Percentiles rank a stretch among this genome's conserved stretches.
These are phyloP conservation scores for Drosophila cracens DNA, from an alignment of 2,888 invertebrate species.

Conservation along the genomic window DNA sequence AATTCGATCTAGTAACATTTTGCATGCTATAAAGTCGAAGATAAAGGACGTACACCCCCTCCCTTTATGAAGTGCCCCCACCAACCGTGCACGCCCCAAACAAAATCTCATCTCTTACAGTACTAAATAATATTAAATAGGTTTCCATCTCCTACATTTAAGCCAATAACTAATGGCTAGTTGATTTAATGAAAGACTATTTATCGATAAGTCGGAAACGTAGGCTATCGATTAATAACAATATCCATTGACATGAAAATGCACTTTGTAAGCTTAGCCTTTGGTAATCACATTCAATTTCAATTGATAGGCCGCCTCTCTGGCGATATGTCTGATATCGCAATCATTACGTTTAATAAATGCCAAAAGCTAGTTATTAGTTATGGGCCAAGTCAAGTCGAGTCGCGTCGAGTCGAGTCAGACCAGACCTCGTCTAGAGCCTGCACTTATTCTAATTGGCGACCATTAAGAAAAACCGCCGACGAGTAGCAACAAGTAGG, in stretches of 20 bases:
- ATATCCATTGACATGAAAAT: constrained; percentile 4
- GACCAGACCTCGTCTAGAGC: constrained; percentile 11
- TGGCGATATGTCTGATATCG: constrained; percentile 43
- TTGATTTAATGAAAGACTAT: neutral
- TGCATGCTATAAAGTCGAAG: neutral
- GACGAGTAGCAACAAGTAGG: constrained; percentile 1
- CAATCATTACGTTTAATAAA: constrained; percentile 77
- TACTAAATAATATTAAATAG: neutral
- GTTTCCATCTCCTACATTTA: neutral
- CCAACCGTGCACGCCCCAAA: neutral
- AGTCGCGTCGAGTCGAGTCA: neutral
- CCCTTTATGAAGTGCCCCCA: neutral
- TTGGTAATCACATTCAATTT: constrained; percentile 55
- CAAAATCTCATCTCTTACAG: neutral
- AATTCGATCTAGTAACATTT: neutral
- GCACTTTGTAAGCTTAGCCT: constrained; percentile 5
- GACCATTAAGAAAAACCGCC: constrained; percentile 62
- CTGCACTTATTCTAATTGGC: constrained; percentile 77
- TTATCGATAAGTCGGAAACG: constrained; percentile 2
- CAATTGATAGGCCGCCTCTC: constrained; percentile 34
- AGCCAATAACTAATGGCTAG: neutral
- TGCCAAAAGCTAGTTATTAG: constrained; percentile 73
- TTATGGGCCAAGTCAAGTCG: constrained; percentile 14
- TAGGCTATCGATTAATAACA: constrained; percentile 28
- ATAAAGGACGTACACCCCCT: neutral